Evolutionary conservation across 2,888 invertebrate genomes (phyloP).

Genomic region (Tipula helvola): DNA sequence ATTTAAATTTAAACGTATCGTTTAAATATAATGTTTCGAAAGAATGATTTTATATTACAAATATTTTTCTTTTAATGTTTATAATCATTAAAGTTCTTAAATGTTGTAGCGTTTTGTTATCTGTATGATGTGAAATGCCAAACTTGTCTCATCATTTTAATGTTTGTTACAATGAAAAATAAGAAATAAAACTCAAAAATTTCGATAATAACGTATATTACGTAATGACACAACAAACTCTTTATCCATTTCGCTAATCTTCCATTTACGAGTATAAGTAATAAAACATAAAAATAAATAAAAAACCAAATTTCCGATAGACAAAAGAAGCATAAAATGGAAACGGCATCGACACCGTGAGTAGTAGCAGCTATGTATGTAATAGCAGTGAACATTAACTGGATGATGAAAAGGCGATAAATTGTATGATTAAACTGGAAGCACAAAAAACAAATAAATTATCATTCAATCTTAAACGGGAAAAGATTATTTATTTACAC

Average conservation of each 20-base stretch:
- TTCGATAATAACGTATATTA: neutral
- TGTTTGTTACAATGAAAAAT: too few relatives aligned
- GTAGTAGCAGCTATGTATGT: neutral
- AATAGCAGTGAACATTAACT: neutral
- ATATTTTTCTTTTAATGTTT: neutral
- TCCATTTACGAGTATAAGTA: neutral
- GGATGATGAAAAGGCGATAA: neutral
- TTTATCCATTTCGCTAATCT: neutral
- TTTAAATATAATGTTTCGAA: neutral
- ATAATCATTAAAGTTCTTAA: too few relatives aligned
- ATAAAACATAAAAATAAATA: neutral
- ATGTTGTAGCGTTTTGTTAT: too few relatives aligned
- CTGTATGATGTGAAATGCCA: too few relatives aligned
- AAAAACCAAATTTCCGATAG: too few relatives aligned
- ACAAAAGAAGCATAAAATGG: neutral
- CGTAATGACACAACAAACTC: too few relatives aligned
- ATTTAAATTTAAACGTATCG: neutral
- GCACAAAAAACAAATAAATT: neutral
- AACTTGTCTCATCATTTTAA: too few relatives aligned
- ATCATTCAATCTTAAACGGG: neutral
- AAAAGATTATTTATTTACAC: neutral
- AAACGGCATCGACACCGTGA: neutral
- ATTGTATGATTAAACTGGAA: neutral
- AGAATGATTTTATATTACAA: neutral
- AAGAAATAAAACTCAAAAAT: too few relatives aligned